phyloP scores from a whole-genome alignment of 2,888 invertebrate genomes.

The Erebia ligea region DNA sequence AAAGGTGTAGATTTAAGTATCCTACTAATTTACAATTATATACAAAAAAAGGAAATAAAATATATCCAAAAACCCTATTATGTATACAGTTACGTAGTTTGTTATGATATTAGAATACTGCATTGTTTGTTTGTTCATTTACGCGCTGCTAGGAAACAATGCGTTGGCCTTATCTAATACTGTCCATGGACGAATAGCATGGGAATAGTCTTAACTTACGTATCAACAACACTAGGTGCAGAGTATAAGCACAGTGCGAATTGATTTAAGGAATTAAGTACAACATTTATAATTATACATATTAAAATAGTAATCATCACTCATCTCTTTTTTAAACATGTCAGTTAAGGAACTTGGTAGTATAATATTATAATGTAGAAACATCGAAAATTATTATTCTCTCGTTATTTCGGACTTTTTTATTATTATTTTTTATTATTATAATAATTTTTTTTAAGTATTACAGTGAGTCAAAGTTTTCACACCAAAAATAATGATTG shows the following conservation, averaged over 20 bases:
- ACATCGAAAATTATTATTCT: constrained; percentile 38
- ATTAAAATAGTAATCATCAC: constrained; percentile 18
- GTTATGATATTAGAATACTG: constrained; percentile 69
- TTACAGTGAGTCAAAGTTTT: constrained; percentile 25
- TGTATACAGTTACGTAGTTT: constrained; percentile 58
- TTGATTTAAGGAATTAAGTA: constrained; percentile 60
- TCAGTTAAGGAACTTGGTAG: not conserved
- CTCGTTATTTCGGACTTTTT: constrained; percentile 21
- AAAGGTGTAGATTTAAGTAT: constrained; percentile 61
- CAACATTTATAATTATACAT: constrained; percentile 46
- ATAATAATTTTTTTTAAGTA: constrained; percentile 22
- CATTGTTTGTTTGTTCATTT: constrained; percentile 61
- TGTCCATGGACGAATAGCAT: constrained; percentile 62
- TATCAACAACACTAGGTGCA: constrained; percentile 58
- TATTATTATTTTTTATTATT: constrained; percentile 22
- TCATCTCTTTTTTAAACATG: constrained; percentile 6
- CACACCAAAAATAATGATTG: constrained; percentile 21
- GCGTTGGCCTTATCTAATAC: constrained; percentile 59
- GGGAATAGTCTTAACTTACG: constrained; percentile 54
- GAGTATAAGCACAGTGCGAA: constrained; percentile 71
- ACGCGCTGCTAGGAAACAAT: constrained; percentile 43
- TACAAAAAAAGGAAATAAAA: constrained; percentile 71
- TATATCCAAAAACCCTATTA: constrained; percentile 72
- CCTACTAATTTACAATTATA: constrained; percentile 79
- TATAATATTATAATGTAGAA: constrained; percentile 31